phyloP scores from a whole-genome alignment of 2,888 invertebrate species.

The Gortyna flavago region DNA sequence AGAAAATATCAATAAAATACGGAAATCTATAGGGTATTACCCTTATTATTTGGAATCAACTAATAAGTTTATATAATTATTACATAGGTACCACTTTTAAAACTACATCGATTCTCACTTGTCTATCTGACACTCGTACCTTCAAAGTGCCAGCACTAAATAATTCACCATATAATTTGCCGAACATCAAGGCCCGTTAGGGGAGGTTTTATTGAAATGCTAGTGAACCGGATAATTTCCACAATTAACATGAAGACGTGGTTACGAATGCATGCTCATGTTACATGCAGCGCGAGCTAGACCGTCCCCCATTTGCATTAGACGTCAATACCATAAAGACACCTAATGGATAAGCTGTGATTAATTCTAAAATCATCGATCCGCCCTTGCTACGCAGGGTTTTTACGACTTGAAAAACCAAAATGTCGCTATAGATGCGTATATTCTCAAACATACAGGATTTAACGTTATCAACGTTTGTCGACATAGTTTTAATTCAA shows the following conservation, averaged over 20 bases:
- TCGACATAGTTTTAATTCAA: conserved; percentile 43
- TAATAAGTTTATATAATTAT: too few relatives aligned
- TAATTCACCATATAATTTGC: conserved; percentile 22
- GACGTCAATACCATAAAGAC: conserved; percentile 56
- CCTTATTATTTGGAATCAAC: background rate
- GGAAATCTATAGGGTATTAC: background rate
- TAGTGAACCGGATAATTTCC: conserved; percentile 78
- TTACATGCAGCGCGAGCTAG: conserved; percentile 77
- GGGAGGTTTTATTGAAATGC: conserved; percentile 75
- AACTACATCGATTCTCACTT: background rate
- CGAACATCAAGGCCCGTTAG: conserved; percentile 2
- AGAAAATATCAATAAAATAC: background rate
- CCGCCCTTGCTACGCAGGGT: background rate
- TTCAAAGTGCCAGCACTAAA: conserved; percentile 6
- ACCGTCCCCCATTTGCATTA: conserved; percentile 71
- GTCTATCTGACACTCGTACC: background rate
- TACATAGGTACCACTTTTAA: background rate
- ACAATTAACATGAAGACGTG: conserved; percentile 80
- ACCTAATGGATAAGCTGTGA: conserved; percentile 43
- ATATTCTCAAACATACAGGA: conserved; percentile 3
- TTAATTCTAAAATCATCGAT: background rate
- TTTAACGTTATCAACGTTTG: background rate
- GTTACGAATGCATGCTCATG: conserved; percentile 81
- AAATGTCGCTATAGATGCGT: background rate
- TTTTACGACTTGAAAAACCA: too few relatives aligned